A percentile compares a stretch with the other conserved stretches of the same genome.
Conservation (phyloP, 1,140 invertebrate species). For the Drosophila trapezifrons region DNA sequence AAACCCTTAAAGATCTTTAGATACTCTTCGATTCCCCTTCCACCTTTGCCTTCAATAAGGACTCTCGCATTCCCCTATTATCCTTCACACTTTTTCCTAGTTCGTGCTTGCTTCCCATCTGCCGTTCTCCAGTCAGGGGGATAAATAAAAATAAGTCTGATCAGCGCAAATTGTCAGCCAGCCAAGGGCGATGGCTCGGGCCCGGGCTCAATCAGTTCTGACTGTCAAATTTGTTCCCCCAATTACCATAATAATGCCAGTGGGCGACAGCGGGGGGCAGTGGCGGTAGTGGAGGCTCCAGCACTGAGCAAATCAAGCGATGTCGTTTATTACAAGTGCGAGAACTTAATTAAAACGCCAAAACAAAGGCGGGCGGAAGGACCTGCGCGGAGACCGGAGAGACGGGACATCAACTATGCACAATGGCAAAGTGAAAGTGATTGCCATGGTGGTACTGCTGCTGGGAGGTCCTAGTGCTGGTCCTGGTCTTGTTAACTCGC, state of each 20-base stretch:
- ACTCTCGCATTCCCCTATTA: conserved; percentile 1
- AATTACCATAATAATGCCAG: conserved; percentile 74
- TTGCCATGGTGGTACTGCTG: conserved; percentile 44
- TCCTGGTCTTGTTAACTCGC: conserved; percentile 12
- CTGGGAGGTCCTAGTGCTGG: conserved; percentile 36
- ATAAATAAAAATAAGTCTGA: conserved; percentile 52
- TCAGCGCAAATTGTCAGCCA: conserved; percentile 50
- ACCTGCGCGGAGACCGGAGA: neutral
- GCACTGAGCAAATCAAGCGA: conserved; percentile 70
- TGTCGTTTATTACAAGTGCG: conserved; percentile 81
- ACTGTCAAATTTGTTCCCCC: conserved; percentile 70
- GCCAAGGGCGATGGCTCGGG: conserved; percentile 40
- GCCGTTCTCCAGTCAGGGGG: neutral
- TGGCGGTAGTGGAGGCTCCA: conserved; percentile 18
- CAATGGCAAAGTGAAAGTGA: conserved; percentile 75
- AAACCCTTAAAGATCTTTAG: neutral
- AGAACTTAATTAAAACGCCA: conserved; percentile 80
- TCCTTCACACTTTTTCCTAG: neutral
- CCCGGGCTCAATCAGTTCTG: conserved; percentile 56
- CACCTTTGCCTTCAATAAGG: neutral
- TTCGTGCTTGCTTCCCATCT: neutral
- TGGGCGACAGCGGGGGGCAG: neutral
- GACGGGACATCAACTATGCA: conserved; percentile 67
- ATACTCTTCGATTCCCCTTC: neutral
- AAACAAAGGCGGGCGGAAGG: conserved; percentile 62